Evolutionary conservation across 2,797 vertebrate species (phyloP), one percentile per base, ranked within the genome.

Genomic region (Cichlasoma orientale): DNA sequence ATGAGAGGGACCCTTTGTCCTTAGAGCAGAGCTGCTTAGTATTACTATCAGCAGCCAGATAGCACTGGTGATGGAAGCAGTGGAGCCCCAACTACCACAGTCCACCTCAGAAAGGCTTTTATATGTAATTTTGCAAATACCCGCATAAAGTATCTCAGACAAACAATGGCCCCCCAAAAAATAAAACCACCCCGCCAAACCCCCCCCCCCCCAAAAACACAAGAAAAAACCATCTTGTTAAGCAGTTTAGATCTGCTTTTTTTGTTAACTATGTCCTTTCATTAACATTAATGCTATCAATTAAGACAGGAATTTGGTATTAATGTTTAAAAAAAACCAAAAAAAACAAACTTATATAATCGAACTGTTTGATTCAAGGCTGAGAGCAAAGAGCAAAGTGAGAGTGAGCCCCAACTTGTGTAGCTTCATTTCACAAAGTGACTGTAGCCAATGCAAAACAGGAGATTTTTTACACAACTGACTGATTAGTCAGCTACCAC

Each of bases 1-100:
- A 78, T 93, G 86, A 92, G 86, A 91, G 89, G 87, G 79, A 79
- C 7, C 84, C 86, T 91, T 93, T 92, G 89, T 93, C 70, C 86
- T 31, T 10, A 41, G 61, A 87, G 86, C 80, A 58, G 79, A 90
- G 84, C 83, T 87, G 85, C 72, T 93, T 93, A 92, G 90, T 92
- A 92, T 92, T 92, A 79, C 79, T 21, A 86, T 88, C 88, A 88
- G 87, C 83, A 90, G 80, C 79, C 75, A 80, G 85, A 91, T 57
- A 86, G 84, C 78, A 68, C 77, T 63, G 79, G 70, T 44, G 87
- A 74, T 79, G 69, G 79, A 41, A 41, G 83, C 61, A 86, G 83
- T 81, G 74, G 72, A 79, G 74, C 70, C 66, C 54, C 76, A 66
- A 25, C 57, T 29, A 86, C 56, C 78, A 76, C 53, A 66, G 69